Conservation (phyloP, 2,888 invertebrate species). For the Frankliniella intonsa region DNA sequence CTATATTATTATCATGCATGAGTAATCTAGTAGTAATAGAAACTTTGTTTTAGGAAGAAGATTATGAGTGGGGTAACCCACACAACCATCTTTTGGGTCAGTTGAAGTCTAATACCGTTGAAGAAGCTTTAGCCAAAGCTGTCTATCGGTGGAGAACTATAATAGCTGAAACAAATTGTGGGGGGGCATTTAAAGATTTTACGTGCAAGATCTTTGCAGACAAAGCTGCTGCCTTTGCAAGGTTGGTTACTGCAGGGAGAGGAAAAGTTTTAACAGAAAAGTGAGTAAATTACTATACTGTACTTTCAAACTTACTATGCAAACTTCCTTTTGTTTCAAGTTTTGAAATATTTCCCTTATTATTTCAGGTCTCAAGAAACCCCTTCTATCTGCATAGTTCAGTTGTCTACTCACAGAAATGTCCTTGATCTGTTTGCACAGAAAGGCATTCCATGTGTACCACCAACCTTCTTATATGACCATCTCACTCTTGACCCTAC, state of each 20-base stretch:
- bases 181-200: slow-evolving; percentile 52
- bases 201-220: slow-evolving; percentile 54
- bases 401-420: not conserved
- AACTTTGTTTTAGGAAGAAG: slow-evolving; percentile 60
- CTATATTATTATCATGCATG: not conserved
- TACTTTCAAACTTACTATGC: slow-evolving; percentile 9
- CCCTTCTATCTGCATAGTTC: not conserved
- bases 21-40: slow-evolving; percentile 21
- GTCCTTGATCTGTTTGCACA: slow-evolving; percentile 49
- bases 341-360: slow-evolving; percentile 33
- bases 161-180: slow-evolving; percentile 46
- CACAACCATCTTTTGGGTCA: slow-evolving; percentile 51
- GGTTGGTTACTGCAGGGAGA: slow-evolving; percentile 73
- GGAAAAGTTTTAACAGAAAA: slow-evolving; percentile 55
- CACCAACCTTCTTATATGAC: slow-evolving; percentile 59
- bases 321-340: slow-evolving; percentile 25
- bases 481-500: slow-evolving; percentile 47
- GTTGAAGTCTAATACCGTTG: slow-evolving; percentile 46
- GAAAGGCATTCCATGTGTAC: slow-evolving; percentile 57
- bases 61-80: slow-evolving; percentile 81
- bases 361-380: slow-evolving; percentile 50
- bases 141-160: slow-evolving; percentile 66
- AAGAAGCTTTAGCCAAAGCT: slow-evolving; percentile 54
- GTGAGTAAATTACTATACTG: slow-evolving; percentile 28
- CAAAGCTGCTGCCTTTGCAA: slow-evolving; percentile 57